These are phyloP conservation scores for Spinus pinus DNA, from an alignment of 2,797 vertebrate genomes.

Conservation along the genomic window DNA sequence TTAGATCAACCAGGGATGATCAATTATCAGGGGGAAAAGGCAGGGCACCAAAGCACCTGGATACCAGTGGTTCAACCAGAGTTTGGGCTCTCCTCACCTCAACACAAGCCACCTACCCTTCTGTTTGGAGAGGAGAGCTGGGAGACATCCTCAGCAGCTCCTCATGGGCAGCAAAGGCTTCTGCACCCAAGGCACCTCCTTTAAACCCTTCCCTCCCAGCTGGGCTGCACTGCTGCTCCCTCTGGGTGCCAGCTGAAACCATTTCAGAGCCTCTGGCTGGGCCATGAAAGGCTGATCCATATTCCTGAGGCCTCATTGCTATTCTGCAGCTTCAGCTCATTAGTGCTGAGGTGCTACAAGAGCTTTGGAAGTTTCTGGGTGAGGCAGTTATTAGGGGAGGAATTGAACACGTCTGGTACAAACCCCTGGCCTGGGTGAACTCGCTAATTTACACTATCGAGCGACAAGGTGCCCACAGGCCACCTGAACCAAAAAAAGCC, in stretches of 20 bases:
- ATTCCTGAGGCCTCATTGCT: background rate
- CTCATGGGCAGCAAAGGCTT: background rate
- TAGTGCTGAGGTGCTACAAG: conserved; percentile 14
- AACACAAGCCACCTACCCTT: background rate
- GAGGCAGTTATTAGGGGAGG: conserved; percentile 15
- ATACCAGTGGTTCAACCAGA: background rate
- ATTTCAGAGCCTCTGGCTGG: background rate
- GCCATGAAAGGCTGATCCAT: background rate
- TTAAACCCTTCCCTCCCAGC: background rate
- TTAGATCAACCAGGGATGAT: background rate
- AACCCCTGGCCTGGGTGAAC: background rate
- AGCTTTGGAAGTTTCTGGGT: conserved; percentile 7
- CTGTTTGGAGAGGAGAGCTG: background rate
- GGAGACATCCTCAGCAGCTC: background rate
- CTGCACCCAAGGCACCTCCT: fast-evolving
- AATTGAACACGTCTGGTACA: background rate
- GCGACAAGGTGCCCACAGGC: background rate
- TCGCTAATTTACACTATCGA: background rate
- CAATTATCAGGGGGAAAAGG: fast-evolving
- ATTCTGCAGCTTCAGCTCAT: conserved; percentile 47
- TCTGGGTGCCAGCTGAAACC: background rate
- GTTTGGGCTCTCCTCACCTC: background rate
- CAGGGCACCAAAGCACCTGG: background rate
- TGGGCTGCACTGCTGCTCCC: background rate
- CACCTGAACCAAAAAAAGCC: background rate